phyloP scores from a whole-genome alignment of 2,113 vertebrate species.

The Phalacrocorax carbo region DNA sequence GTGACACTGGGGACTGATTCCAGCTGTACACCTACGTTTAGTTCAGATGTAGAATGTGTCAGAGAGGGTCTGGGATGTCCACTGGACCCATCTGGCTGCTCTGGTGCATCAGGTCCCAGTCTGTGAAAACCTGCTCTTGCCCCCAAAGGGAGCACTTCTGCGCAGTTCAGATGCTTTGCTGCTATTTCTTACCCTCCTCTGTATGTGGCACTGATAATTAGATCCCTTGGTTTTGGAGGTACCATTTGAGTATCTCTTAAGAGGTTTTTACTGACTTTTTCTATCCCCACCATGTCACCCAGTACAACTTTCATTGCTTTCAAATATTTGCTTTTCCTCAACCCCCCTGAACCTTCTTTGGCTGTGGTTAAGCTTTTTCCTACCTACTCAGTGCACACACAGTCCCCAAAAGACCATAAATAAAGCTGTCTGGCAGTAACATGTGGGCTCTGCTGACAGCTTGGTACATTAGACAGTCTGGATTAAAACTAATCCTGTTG shows the following conservation, averaged over 20 bases:
- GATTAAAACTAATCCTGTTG: constrained; percentile 57
- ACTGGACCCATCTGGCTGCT: neutral
- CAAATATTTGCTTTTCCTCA: neutral
- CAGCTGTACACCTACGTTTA: accelerated
- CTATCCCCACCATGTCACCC: too few species aligned
- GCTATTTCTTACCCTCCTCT: neutral
- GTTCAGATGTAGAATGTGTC: neutral
- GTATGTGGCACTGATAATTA: neutral
- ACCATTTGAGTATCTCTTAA: neutral
- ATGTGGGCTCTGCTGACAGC: neutral
- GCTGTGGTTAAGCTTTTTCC: neutral
- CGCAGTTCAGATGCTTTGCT: neutral
- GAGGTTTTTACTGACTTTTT: neutral
- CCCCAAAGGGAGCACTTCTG: neutral
- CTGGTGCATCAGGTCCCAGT: neutral
- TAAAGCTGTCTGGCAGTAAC: neutral
- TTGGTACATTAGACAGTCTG: constrained; percentile 6
- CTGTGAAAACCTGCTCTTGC: neutral
- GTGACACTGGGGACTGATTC: too few species aligned
- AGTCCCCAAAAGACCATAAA: neutral
- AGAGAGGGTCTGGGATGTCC: neutral
- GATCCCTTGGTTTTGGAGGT: neutral
- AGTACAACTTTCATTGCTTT: neutral
- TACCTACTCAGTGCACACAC: neutral
- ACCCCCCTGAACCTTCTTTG: neutral